These are phyloP conservation scores for Papilio aristodemus DNA, from an alignment of 1,140 invertebrate species.

Conservation along the genomic window DNA sequence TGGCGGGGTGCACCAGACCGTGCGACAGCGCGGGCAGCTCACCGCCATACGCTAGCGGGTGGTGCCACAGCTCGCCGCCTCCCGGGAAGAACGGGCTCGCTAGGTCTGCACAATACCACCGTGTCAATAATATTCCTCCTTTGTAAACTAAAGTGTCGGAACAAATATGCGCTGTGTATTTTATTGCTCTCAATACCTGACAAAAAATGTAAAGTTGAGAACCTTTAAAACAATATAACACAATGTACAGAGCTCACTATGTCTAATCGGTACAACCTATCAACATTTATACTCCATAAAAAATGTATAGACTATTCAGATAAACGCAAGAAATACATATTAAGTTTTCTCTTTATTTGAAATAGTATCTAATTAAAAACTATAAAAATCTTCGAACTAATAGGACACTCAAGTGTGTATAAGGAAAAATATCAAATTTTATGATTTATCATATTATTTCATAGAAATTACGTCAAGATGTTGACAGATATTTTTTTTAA, in stretches of 20 bases:
- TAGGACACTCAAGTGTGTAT: conserved; percentile 20
- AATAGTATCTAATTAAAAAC: no score
- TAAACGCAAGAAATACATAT: not conserved
- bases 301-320: not conserved
- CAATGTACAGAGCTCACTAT: no score
- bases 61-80: conserved; percentile 93
- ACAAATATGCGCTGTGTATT: not conserved
- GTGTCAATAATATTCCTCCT: conserved; percentile 19
- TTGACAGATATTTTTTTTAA: no score
- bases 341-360: not conserved
- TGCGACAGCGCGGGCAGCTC: conserved; percentile 93
- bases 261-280: no score
- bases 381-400: no score
- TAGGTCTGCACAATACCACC: conserved; percentile 85
- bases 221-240: no score
- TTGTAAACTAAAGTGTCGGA: not conserved
- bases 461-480: no score
- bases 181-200: no score
- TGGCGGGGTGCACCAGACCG: conserved; percentile 95
- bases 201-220: no score
- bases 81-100: conserved; percentile 96
- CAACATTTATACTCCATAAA: not conserved
- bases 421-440: no score
- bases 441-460: no score
- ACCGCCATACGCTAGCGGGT: conserved; percentile 90